Conservation (phyloP, 2,888 invertebrate species). For the Agrenia bidenticulata region DNA sequence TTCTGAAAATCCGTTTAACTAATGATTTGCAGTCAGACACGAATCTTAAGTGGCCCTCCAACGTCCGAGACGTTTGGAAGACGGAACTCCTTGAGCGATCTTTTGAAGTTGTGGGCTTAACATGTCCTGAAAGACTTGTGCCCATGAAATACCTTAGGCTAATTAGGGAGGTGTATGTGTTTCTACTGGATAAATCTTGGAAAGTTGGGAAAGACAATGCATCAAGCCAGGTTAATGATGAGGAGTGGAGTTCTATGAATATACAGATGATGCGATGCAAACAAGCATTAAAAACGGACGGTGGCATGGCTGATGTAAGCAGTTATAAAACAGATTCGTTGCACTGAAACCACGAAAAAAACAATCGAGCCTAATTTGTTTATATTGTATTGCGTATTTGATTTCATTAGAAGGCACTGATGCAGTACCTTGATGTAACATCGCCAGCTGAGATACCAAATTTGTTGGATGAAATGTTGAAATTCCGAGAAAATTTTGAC, state of each 20-base stretch:
- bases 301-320: too few species aligned
- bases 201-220: background rate
- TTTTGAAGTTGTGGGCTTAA: background rate
- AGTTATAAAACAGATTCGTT: too few species aligned
- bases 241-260: conserved; percentile 21
- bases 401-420: too few species aligned
- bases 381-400: too few species aligned
- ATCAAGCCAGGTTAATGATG: conserved; percentile 1
- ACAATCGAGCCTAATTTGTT: background rate
- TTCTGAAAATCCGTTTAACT: conserved; percentile 21
- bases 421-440: too few species aligned
- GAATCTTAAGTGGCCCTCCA: background rate
- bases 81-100: conserved; percentile 26
- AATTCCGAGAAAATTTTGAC: conserved; percentile 19
- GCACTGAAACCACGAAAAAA: too few species aligned
- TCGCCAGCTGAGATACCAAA: background rate
- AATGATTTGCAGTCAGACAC: conserved; percentile 13
- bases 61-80: conserved; percentile 21
- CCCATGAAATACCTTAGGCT: conserved; percentile 10
- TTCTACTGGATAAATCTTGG: conserved; percentile 22
- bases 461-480: conserved; percentile 13
- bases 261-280: too few species aligned
- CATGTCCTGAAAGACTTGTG: conserved; percentile 18
- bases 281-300: too few species aligned
- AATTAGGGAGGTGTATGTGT: conserved; percentile 9